A percentile compares a stretch with the other conserved stretches of the same genome.
Evolutionary conservation across 2,113 vertebrate species (phyloP).

Genomic region (Salvelinus namaycush): DNA sequence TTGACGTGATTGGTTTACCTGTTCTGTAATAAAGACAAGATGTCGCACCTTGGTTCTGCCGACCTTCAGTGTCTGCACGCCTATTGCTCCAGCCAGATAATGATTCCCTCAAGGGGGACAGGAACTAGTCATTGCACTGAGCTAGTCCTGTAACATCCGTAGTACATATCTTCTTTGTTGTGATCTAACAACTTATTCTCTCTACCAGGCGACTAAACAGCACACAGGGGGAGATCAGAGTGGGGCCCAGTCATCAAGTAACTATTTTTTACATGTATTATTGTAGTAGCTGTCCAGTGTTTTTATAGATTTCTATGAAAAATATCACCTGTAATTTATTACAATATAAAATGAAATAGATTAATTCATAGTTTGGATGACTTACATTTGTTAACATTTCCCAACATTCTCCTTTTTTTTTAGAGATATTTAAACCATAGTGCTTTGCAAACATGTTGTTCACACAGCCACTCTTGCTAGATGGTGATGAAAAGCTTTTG

Average conservation of each 20-base stretch:
- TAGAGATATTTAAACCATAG: too few relatives aligned
- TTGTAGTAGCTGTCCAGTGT: too few relatives aligned
- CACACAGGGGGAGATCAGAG: conserved; percentile 97
- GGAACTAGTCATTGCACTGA: too few relatives aligned
- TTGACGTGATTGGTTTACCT: too few relatives aligned
- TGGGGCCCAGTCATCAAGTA: conserved; percentile 98
- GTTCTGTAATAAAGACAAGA: neutral
- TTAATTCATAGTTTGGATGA: neutral
- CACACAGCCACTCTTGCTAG: conserved; percentile 13
- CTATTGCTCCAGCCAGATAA: too few relatives aligned
- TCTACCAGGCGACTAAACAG: conserved; percentile 94
- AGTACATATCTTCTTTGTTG: neutral
- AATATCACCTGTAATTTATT: too few relatives aligned
- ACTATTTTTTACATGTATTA: conserved; percentile 35
- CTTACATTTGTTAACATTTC: neutral
- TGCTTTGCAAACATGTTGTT: neutral
- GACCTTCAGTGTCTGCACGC: too few relatives aligned
- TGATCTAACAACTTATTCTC: conserved; percentile 45
- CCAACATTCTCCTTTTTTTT: neutral
- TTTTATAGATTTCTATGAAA: too few relatives aligned
- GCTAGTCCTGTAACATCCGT: too few relatives aligned
- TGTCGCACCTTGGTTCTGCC: neutral
- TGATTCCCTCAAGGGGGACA: too few relatives aligned
- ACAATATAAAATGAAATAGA: too few relatives aligned
- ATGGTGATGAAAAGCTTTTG: conserved; percentile 51